These are phyloP conservation scores for Hydrophis major DNA, from an alignment of 2,797 vertebrate species.

Conservation along the genomic window DNA sequence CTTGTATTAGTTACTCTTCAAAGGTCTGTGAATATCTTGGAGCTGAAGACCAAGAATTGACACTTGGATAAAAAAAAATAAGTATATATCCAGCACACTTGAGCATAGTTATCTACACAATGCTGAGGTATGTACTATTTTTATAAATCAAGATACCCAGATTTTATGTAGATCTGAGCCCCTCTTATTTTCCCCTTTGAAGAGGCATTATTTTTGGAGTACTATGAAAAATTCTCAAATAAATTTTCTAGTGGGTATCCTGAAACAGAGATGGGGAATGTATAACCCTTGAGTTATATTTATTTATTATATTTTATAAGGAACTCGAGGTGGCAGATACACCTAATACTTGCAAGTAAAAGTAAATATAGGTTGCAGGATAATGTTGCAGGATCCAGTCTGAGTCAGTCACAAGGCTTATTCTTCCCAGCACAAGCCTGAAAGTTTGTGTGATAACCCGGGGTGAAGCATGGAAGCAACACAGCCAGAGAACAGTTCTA, in stretches of 20 bases:
- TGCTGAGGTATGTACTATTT: neutral
- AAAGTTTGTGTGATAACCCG: too few species aligned
- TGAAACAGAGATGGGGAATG: neutral
- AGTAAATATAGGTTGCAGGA: neutral
- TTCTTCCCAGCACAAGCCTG: too few species aligned
- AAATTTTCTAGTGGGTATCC: neutral
- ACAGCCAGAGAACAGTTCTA: too few species aligned
- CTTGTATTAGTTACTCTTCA: neutral
- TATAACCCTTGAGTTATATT: neutral
- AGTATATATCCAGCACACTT: neutral
- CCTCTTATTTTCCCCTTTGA: neutral
- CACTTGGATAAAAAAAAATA: neutral
- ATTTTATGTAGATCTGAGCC: neutral
- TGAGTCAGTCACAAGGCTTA: too few species aligned
- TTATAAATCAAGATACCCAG: neutral
- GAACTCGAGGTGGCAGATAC: neutral
- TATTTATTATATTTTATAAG: neutral
- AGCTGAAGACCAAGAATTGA: neutral
- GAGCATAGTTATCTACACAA: neutral
- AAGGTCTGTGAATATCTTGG: neutral
- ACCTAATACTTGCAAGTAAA: neutral
- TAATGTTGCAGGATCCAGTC: neutral
- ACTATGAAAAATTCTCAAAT: neutral
- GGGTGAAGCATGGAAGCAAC: too few species aligned
- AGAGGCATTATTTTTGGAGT: neutral